Evolutionary conservation across 2,888 invertebrate genomes (phyloP), one percentile per base, ranked within the genome.

Genomic region (Drosophila longiperda): DNA sequence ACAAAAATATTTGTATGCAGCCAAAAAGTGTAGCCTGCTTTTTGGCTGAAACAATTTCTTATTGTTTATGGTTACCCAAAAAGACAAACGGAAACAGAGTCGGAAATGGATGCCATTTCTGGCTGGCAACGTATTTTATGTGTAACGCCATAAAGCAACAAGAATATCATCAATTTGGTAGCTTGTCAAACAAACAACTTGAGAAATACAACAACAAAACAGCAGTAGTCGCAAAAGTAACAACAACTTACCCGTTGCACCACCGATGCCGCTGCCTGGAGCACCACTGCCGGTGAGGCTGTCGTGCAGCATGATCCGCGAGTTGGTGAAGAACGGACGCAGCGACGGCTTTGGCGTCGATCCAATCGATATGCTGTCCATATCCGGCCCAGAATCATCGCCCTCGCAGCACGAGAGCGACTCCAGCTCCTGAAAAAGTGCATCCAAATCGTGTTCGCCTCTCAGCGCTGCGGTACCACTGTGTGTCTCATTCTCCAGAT

Each of bases 261-360:
- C 85, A 48, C 73, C 79, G 55, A 57, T 48, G 26, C 76, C 78
- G n/a, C 68, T 55, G 20, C 75, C 78, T 11, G 60, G 66, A 52
- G 49, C 59, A 32, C 68, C 66, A 34, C 68, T 64, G 20, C 91
- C 83, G 7, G 78, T 63, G 62, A 88, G 85, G 80, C 91, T 93
- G 76, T 94, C 94, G 75, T 94, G 94, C 72, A 96, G 94, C 83
- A 97, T 95, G 82, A 97, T 97, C 79, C 97, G 94, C 82, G 97
- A 97, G 93, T 97, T 97, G 91, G 98, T 97, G 94, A 99, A 99
- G 94, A 99, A 99, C 6, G 99, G 99, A 91, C 98, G 94, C 78
- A 99, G 94, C 82, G 98, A 98, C 53, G 99, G 99, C 93, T 99
- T 99, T 23, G 99, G 99, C 53, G 99, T 99, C 82, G 99, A 99